phyloP scores from a whole-genome alignment of 2,888 invertebrate species.

The Nymphalis urticae region DNA sequence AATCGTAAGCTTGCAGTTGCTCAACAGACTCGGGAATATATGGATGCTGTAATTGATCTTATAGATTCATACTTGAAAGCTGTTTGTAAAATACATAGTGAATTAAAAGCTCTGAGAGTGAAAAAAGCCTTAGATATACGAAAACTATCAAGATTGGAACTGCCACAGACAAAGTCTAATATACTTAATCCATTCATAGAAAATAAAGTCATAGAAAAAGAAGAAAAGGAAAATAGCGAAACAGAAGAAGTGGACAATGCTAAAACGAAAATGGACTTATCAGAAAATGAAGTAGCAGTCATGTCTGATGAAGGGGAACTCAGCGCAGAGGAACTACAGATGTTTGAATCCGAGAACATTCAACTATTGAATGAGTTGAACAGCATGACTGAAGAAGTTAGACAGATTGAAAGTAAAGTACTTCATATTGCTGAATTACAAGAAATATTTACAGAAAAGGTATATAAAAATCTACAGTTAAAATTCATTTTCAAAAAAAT shows the following conservation, averaged over 20 bases:
- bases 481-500: too few species aligned
- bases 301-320: slow-evolving; percentile 84
- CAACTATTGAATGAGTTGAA: slow-evolving; percentile 93
- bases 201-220: slow-evolving; percentile 48
- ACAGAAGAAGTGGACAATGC: slow-evolving; percentile 52
- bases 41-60: slow-evolving; percentile 87
- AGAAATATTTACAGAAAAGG: slow-evolving; percentile 97
- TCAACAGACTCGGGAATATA: slow-evolving; percentile 88
- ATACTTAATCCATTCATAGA: slow-evolving; percentile 62
- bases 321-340: slow-evolving; percentile 93
- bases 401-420: slow-evolving; percentile 94
- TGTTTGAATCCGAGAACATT: slow-evolving; percentile 96
- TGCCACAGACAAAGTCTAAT: slow-evolving; percentile 54
- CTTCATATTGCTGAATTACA: slow-evolving; percentile 97
- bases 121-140: slow-evolving; percentile 92
- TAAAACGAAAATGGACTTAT: slow-evolving; percentile 62
- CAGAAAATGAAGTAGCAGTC: slow-evolving; percentile 73
- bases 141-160: slow-evolving; percentile 87
- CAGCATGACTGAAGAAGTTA: slow-evolving; percentile 94
- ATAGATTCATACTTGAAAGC: slow-evolving; percentile 91
- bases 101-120: slow-evolving; percentile 92
- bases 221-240: slow-evolving; percentile 41
- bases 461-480: slow-evolving; percentile 41
- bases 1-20: slow-evolving; percentile 75
- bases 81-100: slow-evolving; percentile 93